phyloP scores from a whole-genome alignment of 1,140 invertebrate species.

The Idris sp. region DNA sequence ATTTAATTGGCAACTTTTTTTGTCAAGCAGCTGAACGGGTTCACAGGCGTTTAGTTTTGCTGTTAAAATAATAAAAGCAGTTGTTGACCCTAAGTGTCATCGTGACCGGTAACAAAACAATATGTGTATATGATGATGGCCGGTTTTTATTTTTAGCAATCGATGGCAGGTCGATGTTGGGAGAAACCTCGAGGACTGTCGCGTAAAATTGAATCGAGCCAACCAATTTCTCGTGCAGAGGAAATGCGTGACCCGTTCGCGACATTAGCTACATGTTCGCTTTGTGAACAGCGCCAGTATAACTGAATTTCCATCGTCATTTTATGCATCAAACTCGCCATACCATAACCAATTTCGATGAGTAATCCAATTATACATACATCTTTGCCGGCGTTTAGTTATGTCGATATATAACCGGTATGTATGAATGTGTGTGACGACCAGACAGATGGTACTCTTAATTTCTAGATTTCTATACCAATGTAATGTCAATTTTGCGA shows the following conservation, averaged over 20 bases:
- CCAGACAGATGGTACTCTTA: slow-evolving; percentile 35
- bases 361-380: slow-evolving; percentile 73
- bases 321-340: slow-evolving; percentile 76
- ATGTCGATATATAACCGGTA: slow-evolving; percentile 42
- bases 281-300: slow-evolving; percentile 74
- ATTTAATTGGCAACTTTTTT: slow-evolving; percentile 38
- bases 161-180: slow-evolving; percentile 50
- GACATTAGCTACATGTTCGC: slow-evolving; percentile 65
- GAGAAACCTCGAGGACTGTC: slow-evolving; percentile 62
- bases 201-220: slow-evolving; percentile 63
- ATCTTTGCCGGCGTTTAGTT: slow-evolving; percentile 70
- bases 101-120: slow-evolving; percentile 13
- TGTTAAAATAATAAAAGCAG: slow-evolving; percentile 68
- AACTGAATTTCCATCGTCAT: slow-evolving; percentile 74
- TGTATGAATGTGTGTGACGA: slow-evolving; percentile 33
- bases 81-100: slow-evolving; percentile 26
- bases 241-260: slow-evolving; percentile 63
- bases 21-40: slow-evolving; percentile 66
- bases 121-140: slow-evolving; percentile 11
- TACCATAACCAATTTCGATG: slow-evolving; percentile 75
- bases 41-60: slow-evolving; percentile 62
- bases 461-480: too few species aligned
- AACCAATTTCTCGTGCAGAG: slow-evolving; percentile 60
- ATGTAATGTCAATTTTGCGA: too few species aligned
- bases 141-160: slow-evolving; percentile 34